phyloP scores from a whole-genome alignment of 2,797 vertebrate genomes.

The Euphonia xanthogaster region DNA sequence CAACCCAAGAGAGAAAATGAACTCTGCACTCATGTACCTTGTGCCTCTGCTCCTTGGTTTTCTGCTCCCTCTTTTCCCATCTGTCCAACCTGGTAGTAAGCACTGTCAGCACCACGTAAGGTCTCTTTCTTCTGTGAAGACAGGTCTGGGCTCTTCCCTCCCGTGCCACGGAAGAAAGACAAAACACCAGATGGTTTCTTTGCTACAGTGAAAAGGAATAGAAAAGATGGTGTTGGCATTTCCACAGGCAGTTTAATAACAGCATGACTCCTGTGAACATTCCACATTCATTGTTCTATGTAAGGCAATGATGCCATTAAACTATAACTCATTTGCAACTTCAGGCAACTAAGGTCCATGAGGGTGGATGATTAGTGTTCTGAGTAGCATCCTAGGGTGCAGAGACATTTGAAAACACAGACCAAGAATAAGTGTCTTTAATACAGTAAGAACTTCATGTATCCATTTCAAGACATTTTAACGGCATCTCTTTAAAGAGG shows the following conservation, averaged over 20 bases:
- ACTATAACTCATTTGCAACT: neutral
- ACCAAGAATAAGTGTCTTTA: neutral
- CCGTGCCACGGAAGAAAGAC: conserved; percentile 83
- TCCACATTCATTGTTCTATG: neutral
- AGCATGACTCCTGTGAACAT: neutral
- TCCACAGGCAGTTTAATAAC: conserved; percentile 1
- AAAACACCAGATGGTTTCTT: conserved; percentile 81
- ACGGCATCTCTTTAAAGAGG: neutral
- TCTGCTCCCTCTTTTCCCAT: conserved; percentile 79
- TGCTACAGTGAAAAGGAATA: conserved; percentile 53
- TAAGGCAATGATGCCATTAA: neutral
- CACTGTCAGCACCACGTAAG: conserved; percentile 82
- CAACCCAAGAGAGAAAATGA: neutral
- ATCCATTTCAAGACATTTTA: neutral
- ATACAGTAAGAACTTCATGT: neutral
- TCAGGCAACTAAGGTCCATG: neutral
- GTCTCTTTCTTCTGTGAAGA: conserved; percentile 83
- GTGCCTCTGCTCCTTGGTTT: conserved; percentile 75
- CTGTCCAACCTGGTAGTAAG: conserved; percentile 83
- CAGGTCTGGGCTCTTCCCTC: conserved; percentile 80
- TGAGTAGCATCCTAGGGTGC: neutral
- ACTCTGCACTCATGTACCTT: conserved; percentile 59
- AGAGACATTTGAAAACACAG: neutral
- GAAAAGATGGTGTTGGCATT: neutral
- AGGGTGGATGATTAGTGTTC: neutral